A percentile compares a stretch with the other conserved stretches of the same genome.
Evolutionary conservation across 2,113 vertebrate species (phyloP).

Genomic region (Lycocorax pyrrhopterus): DNA sequence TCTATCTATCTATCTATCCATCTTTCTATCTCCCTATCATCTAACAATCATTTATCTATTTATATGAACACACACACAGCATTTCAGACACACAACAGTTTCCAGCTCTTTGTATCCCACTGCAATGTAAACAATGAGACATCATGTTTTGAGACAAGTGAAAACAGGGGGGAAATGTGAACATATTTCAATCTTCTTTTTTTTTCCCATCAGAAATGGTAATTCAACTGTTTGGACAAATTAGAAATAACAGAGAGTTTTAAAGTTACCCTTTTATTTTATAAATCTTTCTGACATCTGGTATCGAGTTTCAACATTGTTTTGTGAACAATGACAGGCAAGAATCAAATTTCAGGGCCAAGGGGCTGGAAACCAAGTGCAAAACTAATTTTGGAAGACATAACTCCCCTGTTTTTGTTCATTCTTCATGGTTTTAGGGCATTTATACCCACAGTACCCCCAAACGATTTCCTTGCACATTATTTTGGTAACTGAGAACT

Average conservation of each 20-base stretch:
- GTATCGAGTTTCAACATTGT: neutral
- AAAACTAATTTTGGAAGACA: neutral
- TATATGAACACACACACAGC: neutral
- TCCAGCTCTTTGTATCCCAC: neutral
- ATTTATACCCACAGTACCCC: neutral
- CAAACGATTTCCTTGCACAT: neutral
- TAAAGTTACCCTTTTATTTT: neutral
- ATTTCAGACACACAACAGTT: neutral
- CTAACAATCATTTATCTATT: neutral
- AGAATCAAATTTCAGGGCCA: neutral
- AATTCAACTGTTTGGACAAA: neutral
- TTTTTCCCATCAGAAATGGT: neutral
- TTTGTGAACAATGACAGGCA: neutral
- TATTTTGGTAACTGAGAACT: neutral
- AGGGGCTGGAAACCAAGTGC: neutral
- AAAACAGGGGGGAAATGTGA: neutral
- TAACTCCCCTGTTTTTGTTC: neutral
- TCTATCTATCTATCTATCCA: no score
- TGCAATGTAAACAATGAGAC: rapidly evolving
- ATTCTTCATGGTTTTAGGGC: neutral
- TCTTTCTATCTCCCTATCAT: neutral
- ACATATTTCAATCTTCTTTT: neutral
- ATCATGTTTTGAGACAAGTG: neutral
- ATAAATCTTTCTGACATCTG: neutral
- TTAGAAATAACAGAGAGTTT: neutral